Base-by-base conservation (phyloP, 2,113 vertebrate genomes). In the Acinonyx jubatus region DNA sequence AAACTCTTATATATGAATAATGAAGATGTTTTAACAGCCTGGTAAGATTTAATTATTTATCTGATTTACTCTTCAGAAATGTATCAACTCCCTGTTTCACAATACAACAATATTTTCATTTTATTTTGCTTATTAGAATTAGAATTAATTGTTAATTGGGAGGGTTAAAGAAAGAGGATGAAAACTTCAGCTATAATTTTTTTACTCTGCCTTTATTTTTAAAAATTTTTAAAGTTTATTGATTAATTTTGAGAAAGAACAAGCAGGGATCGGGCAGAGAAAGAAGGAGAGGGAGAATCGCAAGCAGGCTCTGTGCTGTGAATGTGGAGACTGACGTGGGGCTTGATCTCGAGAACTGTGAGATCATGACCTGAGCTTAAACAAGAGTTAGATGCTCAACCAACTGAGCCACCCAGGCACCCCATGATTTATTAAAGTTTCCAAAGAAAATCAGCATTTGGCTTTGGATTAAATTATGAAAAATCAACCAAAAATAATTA, bases 111-210 rank as follows among this genome's bases (percentile, higher is more conserved):
- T 36, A 92, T 92, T 74, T 92, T 41, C 41, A 74, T 55, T 74
- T 92, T 78, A 57, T 50, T n/a, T 96, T 78, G 7, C 55, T 73
- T 65, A n/a, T 87, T 83, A 95, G 38, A 87, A n/a, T 71, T 84
- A 79, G 31, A 29, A 50, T 36, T 52, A 29, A 36, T 83, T 65
- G 29, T 83, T 90, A 41, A 76, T 81, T 93, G 82, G 25, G 27
- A 81, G 38, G 9, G 8, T 31, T 50, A 96, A 86, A 55, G 48
- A 85, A 96, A 91, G 33, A 36, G 8, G 1, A 1, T 41, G 36
- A 19, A 57, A 94, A 83, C 15, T 87, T 96, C 23, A 76, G 50
- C 27, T 85, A 8, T 86, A 19, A 13, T 15, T 63, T 57, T 85
- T 85, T 85, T 73, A 76, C 6, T 84, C 89, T 48, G 68, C 69